Base-by-base conservation (phyloP, 2,888 invertebrate genomes). In the Oxytorus armatus region DNA sequence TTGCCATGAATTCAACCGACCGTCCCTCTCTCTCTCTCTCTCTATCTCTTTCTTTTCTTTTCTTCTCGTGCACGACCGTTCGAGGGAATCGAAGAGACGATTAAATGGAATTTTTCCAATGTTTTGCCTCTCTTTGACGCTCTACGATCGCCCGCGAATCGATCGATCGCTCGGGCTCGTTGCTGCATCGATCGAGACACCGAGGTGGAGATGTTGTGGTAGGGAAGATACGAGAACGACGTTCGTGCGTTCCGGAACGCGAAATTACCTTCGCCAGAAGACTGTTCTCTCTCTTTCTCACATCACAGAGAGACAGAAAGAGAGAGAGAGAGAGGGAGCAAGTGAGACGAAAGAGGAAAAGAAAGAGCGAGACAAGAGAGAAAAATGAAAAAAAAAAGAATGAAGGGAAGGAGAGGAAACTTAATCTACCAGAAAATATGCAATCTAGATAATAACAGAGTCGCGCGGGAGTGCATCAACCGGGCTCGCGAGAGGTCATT, bases 401-500 rank as follows among this genome's bases (percentile, higher is more conserved):
- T 57, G 83, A 80, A 81, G 88, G 85, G 86, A 55, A 57, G 65
- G 65, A 73, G 79, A 73, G 77, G 73, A 74, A 81, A 88, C 88
- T 90, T 89, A 91, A 90, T 91, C 87, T 88, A 90, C 87, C 90
- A 89, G 91, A 91, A 90, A 90, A 90, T 91, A 89, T 90, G 90
- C 90, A 91, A 91, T 90, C 89, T 89, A 86, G 89, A 89, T 91
- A 91, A 91, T 91, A 89, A 90, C 90, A 88, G 89, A 88, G 90
- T 84, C 83, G 81, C 83, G 78, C 82, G 81, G 81, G 83, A 82
- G 85, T 69, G 80, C 80, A 77, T 73, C 77, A 74, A 73, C 85
- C 84, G 83, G 77, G n/a, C n/a, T n/a, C 87, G 87, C 87, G 87
- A 86, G 88, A 88, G 88, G 85, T 88, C 89, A 90, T 90, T 91